phyloP scores from a whole-genome alignment of 23 tunicate species.

The Diplosoma virens region DNA sequence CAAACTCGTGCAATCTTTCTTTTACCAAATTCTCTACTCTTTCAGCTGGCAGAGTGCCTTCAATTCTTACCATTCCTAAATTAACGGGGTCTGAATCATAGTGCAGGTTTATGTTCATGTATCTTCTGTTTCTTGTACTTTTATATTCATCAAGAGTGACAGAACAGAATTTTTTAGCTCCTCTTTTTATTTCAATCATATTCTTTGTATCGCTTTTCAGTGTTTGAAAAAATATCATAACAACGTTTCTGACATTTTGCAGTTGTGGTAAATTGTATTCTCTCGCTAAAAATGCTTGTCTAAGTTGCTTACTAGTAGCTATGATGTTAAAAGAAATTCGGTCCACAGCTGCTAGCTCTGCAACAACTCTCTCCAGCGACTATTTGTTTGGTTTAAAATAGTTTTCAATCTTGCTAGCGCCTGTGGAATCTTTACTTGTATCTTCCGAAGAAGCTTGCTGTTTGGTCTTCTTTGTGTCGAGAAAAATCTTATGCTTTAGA shows the following conservation, averaged over 20 bases:
- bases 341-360: no score
- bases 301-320: no score
- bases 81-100: constrained; percentile 38
- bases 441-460: no score
- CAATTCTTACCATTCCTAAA: constrained; percentile 52
- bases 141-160: constrained; percentile 52
- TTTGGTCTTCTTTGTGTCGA: constrained; percentile 29
- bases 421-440: no score
- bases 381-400: constrained; percentile 10
- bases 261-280: constrained; percentile 56
- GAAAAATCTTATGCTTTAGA: constrained; percentile 21
- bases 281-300: constrained; percentile 56
- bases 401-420: no score
- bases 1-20: constrained; percentile 62
- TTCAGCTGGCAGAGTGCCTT: constrained; percentile 54
- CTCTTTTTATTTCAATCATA: constrained; percentile 46
- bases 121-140: constrained; percentile 47
- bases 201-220: constrained; percentile 55
- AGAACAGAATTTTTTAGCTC: constrained; percentile 42
- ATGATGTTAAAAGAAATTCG: no score
- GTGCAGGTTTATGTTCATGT: constrained; percentile 55
- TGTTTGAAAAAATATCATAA: constrained; percentile 44
- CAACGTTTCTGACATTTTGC: constrained; percentile 49
- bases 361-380: no score
- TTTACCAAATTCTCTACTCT: constrained; percentile 61